Base-by-base conservation (phyloP, 1,140 invertebrate species). In the Pygmarrhopalites habei region DNA sequence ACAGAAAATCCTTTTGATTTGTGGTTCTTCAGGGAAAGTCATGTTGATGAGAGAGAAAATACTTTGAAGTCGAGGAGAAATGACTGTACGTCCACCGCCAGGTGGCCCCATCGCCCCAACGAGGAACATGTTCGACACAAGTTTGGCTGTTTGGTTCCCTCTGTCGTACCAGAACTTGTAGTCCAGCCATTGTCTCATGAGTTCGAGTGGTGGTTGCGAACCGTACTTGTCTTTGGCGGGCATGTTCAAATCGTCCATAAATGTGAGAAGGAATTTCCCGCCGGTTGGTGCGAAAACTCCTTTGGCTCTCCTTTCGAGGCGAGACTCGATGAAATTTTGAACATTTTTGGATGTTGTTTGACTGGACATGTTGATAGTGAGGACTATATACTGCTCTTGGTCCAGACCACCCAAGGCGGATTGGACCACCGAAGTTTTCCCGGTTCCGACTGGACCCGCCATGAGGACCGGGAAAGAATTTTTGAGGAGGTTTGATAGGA, bases 161-260 rank as follows among this genome's bases (percentile, higher is more conserved):
- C 86, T 74, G 71, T 88, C 82, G 72, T 88, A 92, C 89, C 89
- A 92, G 76, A 91, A 92, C 23, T 85, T 86, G 73, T 91, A 90
- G 76, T 89, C 88, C 29, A 91, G 79, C 87, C 86, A 90, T 67
- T 91, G 84, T n/a, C 86, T 78, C 59, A 92, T 81, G 25, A 92
- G 75, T 75, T 94, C 90, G 2, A 94, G 74, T 2, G 90, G 87
- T 15, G 89, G 88, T 72, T 92, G 89, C 0, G 88, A 88, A 0
- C 89, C 89, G 74, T 88, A 92, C 7, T 79, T 82, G 68, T 92
- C 90, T 68, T 89, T 88, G n/a, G 84, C 84, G 1, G 89, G 89
- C 87, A 92, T 91, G 75, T 92, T 92, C 68, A 92, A 85, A 74
- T 93, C 89, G 74, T 94, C 90, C 81, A 92, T 84, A 73, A 90